A percentile compares a stretch with the other conserved stretches of the same genome.
Conservation (phyloP, 2,113 vertebrate species). For the Delphinus delphis region DNA sequence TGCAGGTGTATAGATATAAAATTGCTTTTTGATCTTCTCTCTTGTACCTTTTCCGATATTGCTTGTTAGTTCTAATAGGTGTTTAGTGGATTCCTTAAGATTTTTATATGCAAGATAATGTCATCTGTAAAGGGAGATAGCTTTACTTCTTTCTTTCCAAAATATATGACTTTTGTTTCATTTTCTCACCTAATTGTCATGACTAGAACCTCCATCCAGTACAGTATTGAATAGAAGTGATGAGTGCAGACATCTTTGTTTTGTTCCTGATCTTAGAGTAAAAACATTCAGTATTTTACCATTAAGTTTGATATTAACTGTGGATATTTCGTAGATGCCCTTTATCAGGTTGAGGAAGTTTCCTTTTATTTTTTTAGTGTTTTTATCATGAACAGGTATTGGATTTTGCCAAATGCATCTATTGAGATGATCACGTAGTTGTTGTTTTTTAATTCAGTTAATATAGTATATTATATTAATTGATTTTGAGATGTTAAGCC, state of each 20-base stretch:
- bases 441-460: not conserved
- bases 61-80: not conserved
- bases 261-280: not conserved
- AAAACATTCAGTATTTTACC: not conserved
- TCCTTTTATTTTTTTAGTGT: not conserved
- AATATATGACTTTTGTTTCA: not conserved
- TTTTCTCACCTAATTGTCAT: not conserved
- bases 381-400: not conserved
- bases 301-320: not conserved
- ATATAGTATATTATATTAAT: not conserved
- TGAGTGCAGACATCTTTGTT: not conserved
- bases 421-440: not conserved
- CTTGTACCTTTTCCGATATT: not conserved
- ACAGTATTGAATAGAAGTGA: not conserved
- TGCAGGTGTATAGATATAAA: not conserved
- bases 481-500: not conserved
- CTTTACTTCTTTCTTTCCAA: not conserved
- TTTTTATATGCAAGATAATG: not conserved
- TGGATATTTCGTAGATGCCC: not conserved
- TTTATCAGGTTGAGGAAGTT: not conserved
- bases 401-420: not conserved
- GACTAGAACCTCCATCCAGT: not conserved
- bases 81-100: not conserved
- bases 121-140: not conserved
- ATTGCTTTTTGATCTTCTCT: not conserved